Conservation (phyloP, 2,113 vertebrate genomes). For the Caretta caretta region DNA sequence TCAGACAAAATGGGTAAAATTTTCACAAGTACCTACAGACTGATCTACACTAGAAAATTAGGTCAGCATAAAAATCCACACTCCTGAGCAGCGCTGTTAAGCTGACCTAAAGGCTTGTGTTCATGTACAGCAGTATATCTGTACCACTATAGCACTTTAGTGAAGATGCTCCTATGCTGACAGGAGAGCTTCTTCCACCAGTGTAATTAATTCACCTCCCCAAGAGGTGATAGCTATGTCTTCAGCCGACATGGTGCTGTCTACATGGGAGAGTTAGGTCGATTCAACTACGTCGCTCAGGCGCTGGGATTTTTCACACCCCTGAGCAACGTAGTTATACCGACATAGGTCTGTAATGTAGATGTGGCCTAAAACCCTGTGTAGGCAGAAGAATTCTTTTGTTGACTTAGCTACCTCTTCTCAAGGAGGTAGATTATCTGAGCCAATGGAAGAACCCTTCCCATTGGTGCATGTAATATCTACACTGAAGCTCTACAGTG, state of each 20-base stretch:
- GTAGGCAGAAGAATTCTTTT: not conserved
- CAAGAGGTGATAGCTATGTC: not conserved
- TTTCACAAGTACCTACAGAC: not conserved
- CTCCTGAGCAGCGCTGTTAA: not conserved
- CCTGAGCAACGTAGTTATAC: not conserved
- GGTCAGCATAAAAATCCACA: not conserved
- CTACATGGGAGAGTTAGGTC: not conserved
- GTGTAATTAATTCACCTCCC: not conserved
- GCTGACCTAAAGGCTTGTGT: not conserved
- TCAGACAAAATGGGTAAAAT: not conserved
- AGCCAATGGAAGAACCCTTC: not conserved
- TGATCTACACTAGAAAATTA: not conserved
- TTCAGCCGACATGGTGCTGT: not conserved
- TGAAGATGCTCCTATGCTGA: not conserved
- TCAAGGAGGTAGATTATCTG: not conserved
- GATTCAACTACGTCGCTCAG: not conserved
- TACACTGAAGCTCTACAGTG: not conserved
- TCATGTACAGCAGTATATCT: not conserved
- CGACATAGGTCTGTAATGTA: not conserved
- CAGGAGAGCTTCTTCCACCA: not conserved
- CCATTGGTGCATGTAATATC: not conserved
- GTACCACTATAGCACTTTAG: not conserved
- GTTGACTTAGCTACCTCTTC: not conserved
- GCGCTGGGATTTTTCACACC: not conserved
- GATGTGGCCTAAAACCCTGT: not conserved